Evolutionary conservation across 2,797 vertebrate genomes (phyloP).

Genomic region (Lindbergichthys nudifrons): DNA sequence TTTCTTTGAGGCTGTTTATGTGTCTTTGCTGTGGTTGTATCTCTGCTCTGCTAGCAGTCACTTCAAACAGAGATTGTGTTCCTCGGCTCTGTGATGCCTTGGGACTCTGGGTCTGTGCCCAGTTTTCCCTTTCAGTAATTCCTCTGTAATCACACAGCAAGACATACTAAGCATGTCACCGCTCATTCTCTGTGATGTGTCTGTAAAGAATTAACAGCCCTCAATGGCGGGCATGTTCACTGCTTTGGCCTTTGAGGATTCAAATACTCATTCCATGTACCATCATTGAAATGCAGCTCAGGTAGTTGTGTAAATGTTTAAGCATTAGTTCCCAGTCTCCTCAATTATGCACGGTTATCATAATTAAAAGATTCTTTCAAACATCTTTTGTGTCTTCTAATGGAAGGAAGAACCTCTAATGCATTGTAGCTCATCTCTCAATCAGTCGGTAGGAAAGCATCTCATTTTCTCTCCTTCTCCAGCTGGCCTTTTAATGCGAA

Average conservation of each 20-base stretch:
- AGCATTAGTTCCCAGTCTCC: conserved; percentile 53
- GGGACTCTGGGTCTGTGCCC: not conserved
- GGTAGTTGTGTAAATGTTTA: conserved; percentile 38
- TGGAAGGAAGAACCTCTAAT: conserved; percentile 45
- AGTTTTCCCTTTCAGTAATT: not conserved
- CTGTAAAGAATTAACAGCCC: conserved; percentile 49
- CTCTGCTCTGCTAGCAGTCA: not conserved
- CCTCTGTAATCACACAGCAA: conserved; percentile 1
- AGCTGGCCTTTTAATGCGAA: conserved; percentile 8
- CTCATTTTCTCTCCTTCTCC: conserved; percentile 43
- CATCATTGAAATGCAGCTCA: conserved; percentile 51
- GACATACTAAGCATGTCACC: not conserved
- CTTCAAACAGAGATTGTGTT: not conserved
- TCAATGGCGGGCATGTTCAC: conserved; percentile 9
- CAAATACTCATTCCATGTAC: conserved; percentile 9
- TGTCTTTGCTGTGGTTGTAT: not conserved
- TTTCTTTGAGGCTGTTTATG: too few relatives aligned
- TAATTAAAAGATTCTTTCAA: conserved; percentile 66
- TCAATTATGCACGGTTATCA: conserved; percentile 63
- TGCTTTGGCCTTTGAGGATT: conserved; percentile 31
- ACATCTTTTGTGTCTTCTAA: conserved; percentile 57
- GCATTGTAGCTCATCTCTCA: conserved; percentile 39
- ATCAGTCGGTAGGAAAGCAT: conserved; percentile 39
- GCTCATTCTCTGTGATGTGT: conserved; percentile 23
- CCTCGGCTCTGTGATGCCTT: not conserved